A percentile compares a stretch with the other conserved stretches of the same genome.
Evolutionary conservation across 2,113 vertebrate genomes (phyloP).

Genomic region (Actenoides hombroni): DNA sequence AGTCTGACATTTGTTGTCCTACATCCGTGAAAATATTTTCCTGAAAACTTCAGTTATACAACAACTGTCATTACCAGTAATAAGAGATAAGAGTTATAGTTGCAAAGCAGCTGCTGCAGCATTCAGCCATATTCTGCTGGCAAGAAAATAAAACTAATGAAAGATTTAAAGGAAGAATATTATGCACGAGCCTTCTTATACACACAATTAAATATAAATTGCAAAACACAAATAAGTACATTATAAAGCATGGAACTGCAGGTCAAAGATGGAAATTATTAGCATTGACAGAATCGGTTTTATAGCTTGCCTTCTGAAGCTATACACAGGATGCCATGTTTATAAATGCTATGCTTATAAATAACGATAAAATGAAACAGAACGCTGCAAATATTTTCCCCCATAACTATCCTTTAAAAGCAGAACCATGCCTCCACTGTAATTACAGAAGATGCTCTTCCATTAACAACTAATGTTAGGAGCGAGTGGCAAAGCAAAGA

Average conservation of each 20-base stretch:
- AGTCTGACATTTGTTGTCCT: neutral
- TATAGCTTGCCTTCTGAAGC: neutral
- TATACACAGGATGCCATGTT: neutral
- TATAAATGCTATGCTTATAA: neutral
- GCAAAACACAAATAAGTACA: neutral
- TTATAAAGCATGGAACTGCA: neutral
- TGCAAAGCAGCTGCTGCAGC: conserved; percentile 10
- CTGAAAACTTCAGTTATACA: neutral
- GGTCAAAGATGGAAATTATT: neutral
- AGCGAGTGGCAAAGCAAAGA: neutral
- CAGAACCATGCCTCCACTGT: neutral
- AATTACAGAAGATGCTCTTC: neutral
- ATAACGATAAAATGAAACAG: neutral
- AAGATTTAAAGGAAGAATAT: conserved; percentile 26
- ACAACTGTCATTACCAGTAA: neutral
- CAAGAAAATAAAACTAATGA: conserved; percentile 13
- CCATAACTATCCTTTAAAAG: neutral
- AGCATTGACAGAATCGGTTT: neutral
- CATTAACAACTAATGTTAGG: neutral
- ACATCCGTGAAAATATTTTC: neutral
- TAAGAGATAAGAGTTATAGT: neutral
- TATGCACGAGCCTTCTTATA: neutral
- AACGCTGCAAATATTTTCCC: neutral
- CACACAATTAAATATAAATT: neutral
- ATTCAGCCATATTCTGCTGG: neutral